phyloP scores from a whole-genome alignment of 2,797 vertebrate species.

The Urophycis tenuis region DNA sequence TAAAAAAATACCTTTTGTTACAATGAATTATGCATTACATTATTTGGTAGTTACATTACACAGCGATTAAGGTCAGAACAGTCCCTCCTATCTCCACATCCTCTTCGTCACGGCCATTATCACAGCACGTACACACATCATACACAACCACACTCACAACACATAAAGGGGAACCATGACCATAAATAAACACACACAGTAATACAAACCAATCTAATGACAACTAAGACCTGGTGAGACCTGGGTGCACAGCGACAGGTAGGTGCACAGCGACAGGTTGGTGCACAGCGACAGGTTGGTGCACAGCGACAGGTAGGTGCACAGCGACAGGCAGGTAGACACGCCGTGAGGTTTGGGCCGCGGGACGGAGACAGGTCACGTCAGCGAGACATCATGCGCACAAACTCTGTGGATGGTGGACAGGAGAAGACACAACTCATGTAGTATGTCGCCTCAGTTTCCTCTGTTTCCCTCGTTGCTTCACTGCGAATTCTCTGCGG shows the following conservation, averaged over 20 bases:
- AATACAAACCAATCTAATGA: neutral
- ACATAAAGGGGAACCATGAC: slow-evolving; percentile 3
- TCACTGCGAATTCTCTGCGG: neutral
- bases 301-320: slow-evolving; percentile 38
- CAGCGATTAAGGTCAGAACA: neutral
- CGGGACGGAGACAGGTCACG: slow-evolving; percentile 20
- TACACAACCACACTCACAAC: neutral
- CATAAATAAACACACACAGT: slow-evolving; percentile 18
- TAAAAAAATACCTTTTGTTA: neutral
- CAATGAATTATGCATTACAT: neutral
- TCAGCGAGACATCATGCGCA: slow-evolving; percentile 79
- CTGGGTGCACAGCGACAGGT: slow-evolving; percentile 41
- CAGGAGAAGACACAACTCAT: neutral
- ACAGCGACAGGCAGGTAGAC: slow-evolving; percentile 18
- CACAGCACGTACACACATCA: slow-evolving; percentile 5
- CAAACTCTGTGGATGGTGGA: slow-evolving; percentile 67
- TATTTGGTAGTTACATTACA: neutral
- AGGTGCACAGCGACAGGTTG: slow-evolving; percentile 11
- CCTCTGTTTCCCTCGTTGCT: neutral
- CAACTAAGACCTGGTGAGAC: slow-evolving; percentile 31
- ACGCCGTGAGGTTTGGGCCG: slow-evolving; percentile 33
- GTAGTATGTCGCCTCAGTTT: neutral
- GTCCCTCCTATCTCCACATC: neutral
- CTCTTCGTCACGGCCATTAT: slow-evolving; percentile 17
- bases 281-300: slow-evolving; percentile 41